Conservation (phyloP, 2,888 invertebrate genomes). For the Sussaba pulchella region DNA sequence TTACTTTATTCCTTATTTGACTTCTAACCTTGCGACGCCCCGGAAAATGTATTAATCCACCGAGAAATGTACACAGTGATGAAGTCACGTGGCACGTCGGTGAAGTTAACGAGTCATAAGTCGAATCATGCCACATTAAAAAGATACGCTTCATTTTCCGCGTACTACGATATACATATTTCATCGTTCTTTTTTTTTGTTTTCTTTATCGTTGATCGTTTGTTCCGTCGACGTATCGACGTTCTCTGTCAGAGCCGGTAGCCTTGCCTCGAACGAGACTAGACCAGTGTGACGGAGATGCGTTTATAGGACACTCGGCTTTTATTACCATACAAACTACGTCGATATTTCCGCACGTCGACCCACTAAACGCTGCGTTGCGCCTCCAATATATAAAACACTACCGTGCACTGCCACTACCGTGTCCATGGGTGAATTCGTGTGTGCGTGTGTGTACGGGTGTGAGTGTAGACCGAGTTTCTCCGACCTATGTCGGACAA, state of each 20-base stretch:
- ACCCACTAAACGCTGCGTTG: slow-evolving; percentile 56
- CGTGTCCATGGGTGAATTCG: no score
- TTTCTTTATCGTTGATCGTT: slow-evolving; percentile 7
- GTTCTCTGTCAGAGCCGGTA: slow-evolving; percentile 34
- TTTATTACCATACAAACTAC: slow-evolving; percentile 61
- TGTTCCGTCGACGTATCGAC: slow-evolving; percentile 43
- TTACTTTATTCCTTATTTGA: no score
- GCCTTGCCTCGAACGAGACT: slow-evolving; percentile 18
- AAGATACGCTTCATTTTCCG: slow-evolving; percentile 33
- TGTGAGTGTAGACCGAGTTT: slow-evolving; percentile 11
- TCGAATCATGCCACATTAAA: slow-evolving; percentile 47
- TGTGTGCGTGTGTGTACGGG: not conserved
- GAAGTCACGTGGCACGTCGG: slow-evolving; percentile 14
- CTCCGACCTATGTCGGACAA: slow-evolving; percentile 24
- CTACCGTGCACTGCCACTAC: not conserved
- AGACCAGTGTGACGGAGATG: slow-evolving; percentile 52
- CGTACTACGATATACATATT: slow-evolving; percentile 13
- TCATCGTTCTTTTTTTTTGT: slow-evolving; percentile 22
- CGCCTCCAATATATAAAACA: slow-evolving; percentile 24
- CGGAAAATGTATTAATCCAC: slow-evolving; percentile 36
- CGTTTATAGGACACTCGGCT: slow-evolving; percentile 55
- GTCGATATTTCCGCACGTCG: slow-evolving; percentile 59
- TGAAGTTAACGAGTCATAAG: slow-evolving; percentile 57
- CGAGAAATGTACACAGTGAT: not conserved
- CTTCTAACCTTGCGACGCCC: slow-evolving; percentile 41